A percentile compares a stretch with the other conserved stretches of the same genome.
Evolutionary conservation across 2,797 vertebrate genomes (phyloP).

Genomic region (Malacoraja senta): DNA sequence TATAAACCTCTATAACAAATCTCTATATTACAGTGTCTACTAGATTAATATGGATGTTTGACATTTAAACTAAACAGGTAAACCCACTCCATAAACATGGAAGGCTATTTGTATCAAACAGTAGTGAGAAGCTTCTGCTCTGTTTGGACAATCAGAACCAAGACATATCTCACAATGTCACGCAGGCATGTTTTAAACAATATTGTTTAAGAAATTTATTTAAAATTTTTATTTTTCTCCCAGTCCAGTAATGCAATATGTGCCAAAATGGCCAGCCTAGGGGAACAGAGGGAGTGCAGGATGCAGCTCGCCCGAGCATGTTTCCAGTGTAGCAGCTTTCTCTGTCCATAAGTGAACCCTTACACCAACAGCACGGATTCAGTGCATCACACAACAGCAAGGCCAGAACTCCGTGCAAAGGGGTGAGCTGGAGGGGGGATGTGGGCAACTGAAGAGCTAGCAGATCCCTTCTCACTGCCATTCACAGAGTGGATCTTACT

Average conservation of each 20-base stretch:
- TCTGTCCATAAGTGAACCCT: neutral
- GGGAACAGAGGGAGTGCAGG: neutral
- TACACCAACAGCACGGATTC: neutral
- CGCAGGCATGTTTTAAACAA: neutral
- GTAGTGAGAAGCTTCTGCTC: too few species aligned
- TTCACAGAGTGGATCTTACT: neutral
- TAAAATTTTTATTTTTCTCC: neutral
- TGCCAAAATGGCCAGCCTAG: neutral
- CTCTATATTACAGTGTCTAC: neutral
- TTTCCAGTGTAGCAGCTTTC: neutral
- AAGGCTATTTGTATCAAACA: neutral
- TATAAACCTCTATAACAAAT: neutral
- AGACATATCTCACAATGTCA: conserved; percentile 9
- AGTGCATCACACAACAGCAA: neutral
- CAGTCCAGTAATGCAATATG: neutral
- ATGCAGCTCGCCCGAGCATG: neutral
- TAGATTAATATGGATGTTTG: neutral
- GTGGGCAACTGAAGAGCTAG: neutral
- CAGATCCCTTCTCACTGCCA: too few species aligned
- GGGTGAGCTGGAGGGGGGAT: neutral
- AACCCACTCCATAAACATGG: neutral
- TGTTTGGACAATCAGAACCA: neutral
- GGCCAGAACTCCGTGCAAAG: neutral
- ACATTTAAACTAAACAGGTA: neutral
- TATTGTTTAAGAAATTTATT: conserved; percentile 20